These are phyloP conservation scores for Hemibagrus guttatus DNA, from an alignment of 2,797 vertebrate species.

Conservation along the genomic window DNA sequence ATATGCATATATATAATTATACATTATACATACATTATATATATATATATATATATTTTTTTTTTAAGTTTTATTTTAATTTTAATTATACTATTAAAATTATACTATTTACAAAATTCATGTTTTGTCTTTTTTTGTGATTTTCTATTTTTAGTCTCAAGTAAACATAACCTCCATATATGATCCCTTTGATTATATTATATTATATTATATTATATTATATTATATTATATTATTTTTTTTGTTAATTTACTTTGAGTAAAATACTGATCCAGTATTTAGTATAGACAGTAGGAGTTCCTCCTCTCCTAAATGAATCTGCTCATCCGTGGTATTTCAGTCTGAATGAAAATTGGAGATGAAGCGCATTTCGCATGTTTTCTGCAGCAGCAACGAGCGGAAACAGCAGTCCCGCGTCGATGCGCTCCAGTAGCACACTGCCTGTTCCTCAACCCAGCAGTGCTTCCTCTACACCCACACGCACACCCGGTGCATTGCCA, in stretches of 20 bases:
- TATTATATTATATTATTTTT: background rate
- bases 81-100: background rate
- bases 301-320: background rate
- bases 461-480: constrained; percentile 80
- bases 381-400: constrained; percentile 60
- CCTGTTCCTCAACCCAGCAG: constrained; percentile 80
- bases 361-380: constrained; percentile 13
- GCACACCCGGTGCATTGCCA: constrained; percentile 65
- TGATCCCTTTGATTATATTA: background rate
- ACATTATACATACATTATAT: background rate
- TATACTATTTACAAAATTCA: background rate
- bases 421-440: constrained; percentile 88
- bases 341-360: background rate
- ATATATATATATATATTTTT: too few species aligned
- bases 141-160: background rate
- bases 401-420: constrained; percentile 80
- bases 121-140: too few species aligned
- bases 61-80: too few species aligned
- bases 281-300: too few species aligned
- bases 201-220: background rate
- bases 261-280: constrained; percentile 3
- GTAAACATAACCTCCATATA: background rate
- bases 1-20: too few species aligned
- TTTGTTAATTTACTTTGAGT: background rate
- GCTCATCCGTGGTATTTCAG: background rate